Base-by-base conservation (phyloP, 1,140 invertebrate genomes). In the Cotesia chilonis region DNA sequence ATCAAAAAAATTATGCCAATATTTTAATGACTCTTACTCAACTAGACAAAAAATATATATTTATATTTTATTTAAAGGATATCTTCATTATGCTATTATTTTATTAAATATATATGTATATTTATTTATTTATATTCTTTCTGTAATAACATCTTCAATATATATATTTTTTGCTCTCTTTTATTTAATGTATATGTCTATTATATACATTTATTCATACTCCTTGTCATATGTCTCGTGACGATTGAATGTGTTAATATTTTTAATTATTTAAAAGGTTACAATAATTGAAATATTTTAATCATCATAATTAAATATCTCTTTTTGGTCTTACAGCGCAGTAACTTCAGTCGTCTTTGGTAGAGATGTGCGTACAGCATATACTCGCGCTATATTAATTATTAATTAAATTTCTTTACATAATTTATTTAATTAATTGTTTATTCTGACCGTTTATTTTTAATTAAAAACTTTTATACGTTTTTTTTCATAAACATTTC, bases 311-410 rank as follows among this genome's bases (percentile, higher is more conserved):
- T 38, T 70, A 52, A 52, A 67, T 55, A 59, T 72, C 20, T 67
- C 70, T 82, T 76, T 83, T 83, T 83, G 81, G 80, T 84, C 79
- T 82, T 79, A 74, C 79, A 75, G 75, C 80, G 78, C 78, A 80
- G 75, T 79, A 68, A 78, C 78, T 81, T 82, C 81, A 81, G 80
- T 81, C 78, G 76, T 84, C 83, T 84, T 84, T 84, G 82, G 83
- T 83, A 80, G 79, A 80, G 79, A 78, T 80, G 68, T 73, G 72
- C 72, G 75, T 79, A 74, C 76, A 75, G 71, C 14, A 47, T 63
- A 52, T 12, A 37, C 54, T 55, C 60, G 60, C 59, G 59, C 47
- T 12, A 51, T 71, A 47, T 47, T 47, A 5, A 7, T 47, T 47
- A 47, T 47, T 47, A 7, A 41, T 41, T 9, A 41, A 41, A 1